phyloP scores from a whole-genome alignment of 1,140 invertebrate genomes.

The Acyrthosiphon pisum region DNA sequence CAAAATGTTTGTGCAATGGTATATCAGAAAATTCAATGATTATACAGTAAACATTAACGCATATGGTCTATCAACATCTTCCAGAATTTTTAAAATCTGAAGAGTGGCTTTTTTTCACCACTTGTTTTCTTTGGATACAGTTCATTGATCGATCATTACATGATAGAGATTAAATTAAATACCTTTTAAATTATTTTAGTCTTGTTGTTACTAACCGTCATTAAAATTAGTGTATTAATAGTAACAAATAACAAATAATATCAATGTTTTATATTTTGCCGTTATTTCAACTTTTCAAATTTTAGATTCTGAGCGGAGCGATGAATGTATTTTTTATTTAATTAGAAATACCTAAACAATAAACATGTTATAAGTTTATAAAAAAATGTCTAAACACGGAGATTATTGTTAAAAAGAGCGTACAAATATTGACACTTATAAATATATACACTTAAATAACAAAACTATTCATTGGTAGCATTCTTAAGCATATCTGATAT shows the following conservation, averaged over 20 bases:
- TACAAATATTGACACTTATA: not conserved
- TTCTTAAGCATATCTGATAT: not conserved
- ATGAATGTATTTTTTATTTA: too few species aligned
- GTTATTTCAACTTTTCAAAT: not conserved
- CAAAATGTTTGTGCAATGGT: not conserved
- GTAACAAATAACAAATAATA: not conserved
- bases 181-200: not conserved
- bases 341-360: not conserved
- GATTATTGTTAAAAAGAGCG: not conserved
- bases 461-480: not conserved
- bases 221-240: not conserved
- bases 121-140: not conserved
- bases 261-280: not conserved
- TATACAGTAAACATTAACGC: slow-evolving; percentile 6
- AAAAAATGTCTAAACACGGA: not conserved
- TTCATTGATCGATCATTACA: not conserved
- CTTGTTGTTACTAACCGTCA: not conserved
- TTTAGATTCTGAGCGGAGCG: too few species aligned
- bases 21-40: slow-evolving; percentile 32
- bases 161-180: not conserved
- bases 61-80: slow-evolving; percentile 5
- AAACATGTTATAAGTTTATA: not conserved
- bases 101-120: not conserved
- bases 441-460: not conserved
- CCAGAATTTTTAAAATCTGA: not conserved